Evolutionary conservation across 1,140 invertebrate genomes (phyloP).

Genomic region (Telenomus remus): DNA sequence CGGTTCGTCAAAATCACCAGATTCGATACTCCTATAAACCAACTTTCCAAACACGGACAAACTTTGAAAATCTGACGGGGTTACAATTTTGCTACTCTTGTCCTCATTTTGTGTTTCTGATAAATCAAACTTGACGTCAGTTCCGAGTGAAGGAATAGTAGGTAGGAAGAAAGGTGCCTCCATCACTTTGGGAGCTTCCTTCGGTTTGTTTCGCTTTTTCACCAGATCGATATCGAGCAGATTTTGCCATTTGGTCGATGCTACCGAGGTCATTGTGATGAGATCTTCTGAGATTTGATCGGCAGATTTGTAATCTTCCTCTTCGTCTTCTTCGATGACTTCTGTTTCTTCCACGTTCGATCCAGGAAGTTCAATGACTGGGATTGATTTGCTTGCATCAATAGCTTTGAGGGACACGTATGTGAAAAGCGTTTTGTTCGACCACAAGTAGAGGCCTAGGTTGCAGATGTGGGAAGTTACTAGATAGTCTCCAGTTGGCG

Average conservation of each 20-base stretch:
- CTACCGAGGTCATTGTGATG: slow-evolving; percentile 89
- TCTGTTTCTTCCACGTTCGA: slow-evolving; percentile 63
- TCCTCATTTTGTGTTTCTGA: slow-evolving; percentile 70
- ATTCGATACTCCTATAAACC: slow-evolving; percentile 72
- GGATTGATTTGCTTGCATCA: slow-evolving; percentile 77
- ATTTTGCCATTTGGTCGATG: slow-evolving; percentile 95
- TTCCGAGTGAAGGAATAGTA: slow-evolving; percentile 84
- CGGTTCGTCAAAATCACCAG: slow-evolving; percentile 76
- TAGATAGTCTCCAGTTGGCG: slow-evolving; percentile 92
- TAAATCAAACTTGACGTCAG: slow-evolving; percentile 87
- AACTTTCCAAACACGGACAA: slow-evolving; percentile 81
- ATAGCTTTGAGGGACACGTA: slow-evolving; percentile 87
- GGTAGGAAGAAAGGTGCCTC: slow-evolving; percentile 97
- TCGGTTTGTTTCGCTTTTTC: slow-evolving; percentile 93
- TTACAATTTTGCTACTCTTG: slow-evolving; percentile 75
- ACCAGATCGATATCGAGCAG: slow-evolving; percentile 93
- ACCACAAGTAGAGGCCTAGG: slow-evolving; percentile 95
- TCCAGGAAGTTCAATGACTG: slow-evolving; percentile 79
- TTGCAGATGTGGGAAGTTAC: slow-evolving; percentile 92
- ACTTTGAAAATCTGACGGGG: slow-evolving; percentile 78
- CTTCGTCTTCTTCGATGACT: slow-evolving; percentile 74
- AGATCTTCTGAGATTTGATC: slow-evolving; percentile 88
- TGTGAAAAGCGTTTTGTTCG: slow-evolving; percentile 90
- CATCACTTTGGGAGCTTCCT: slow-evolving; percentile 85
- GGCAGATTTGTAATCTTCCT: slow-evolving; percentile 84